These are phyloP conservation scores for Babylonia areolata DNA, from an alignment of 1,140 invertebrate genomes.

Conservation along the genomic window DNA sequence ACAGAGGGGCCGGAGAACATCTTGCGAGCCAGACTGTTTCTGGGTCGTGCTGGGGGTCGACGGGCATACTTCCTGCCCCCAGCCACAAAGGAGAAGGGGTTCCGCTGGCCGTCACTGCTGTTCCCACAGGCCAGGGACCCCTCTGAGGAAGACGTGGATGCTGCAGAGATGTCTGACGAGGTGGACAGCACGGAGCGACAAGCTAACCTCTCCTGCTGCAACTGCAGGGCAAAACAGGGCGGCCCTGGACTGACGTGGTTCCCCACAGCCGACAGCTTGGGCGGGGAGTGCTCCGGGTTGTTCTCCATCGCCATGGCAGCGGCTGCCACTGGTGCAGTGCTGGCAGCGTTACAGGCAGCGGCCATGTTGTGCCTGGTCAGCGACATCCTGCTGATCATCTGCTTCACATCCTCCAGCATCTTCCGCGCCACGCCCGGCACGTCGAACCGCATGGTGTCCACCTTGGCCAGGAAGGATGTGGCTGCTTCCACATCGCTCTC, in stretches of 20 bases:
- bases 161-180: neutral
- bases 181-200: neutral
- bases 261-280: conserved; percentile 5
- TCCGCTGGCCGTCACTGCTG: conserved; percentile 19
- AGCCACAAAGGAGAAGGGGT: conserved; percentile 23
- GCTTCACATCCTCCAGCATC: conserved; percentile 17
- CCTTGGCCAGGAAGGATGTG: neutral
- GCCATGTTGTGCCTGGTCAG: neutral
- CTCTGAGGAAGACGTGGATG: conserved; percentile 9
- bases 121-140: conserved; percentile 3
- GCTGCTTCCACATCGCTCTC: conserved; percentile 1
- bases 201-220: neutral
- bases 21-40: conserved; percentile 17
- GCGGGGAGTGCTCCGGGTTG: neutral
- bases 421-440: neutral
- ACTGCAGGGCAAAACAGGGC: neutral
- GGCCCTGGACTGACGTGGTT: neutral
- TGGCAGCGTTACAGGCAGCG: no score
- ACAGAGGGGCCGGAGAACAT: conserved; percentile 7
- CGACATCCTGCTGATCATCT: conserved; percentile 14
- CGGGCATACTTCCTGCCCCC: neutral
- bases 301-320: neutral
- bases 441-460: conserved; percentile 3
- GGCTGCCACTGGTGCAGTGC: neutral
- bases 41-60: conserved; percentile 10